These are phyloP conservation scores for Dicycla oo DNA, from an alignment of 2,888 invertebrate genomes.

Conservation along the genomic window DNA sequence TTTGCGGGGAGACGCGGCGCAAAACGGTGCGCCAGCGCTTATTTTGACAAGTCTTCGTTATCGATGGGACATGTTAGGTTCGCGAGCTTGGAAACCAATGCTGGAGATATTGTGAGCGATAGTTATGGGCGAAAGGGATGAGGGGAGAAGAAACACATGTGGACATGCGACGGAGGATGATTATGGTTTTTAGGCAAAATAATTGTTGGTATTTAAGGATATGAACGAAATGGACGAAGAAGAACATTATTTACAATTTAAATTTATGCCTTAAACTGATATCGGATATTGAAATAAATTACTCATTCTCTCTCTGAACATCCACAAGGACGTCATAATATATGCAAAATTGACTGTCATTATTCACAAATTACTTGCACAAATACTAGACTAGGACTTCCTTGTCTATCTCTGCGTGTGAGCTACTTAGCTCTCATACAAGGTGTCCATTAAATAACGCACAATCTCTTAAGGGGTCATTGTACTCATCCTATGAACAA, in stretches of 20 bases:
- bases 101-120: slow-evolving; percentile 18
- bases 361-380: not conserved
- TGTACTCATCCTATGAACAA: too few species aligned
- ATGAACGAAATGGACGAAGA: not conserved
- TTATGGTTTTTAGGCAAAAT: not conserved
- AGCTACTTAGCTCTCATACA: too few species aligned
- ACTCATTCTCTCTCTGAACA: not conserved
- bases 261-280: not conserved
- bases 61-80: slow-evolving; percentile 49
- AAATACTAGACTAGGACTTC: too few species aligned
- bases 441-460: too few species aligned
- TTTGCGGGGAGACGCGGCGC: slow-evolving; percentile 57
- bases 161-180: not conserved
- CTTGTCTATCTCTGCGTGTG: too few species aligned
- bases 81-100: not conserved
- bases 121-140: not conserved
- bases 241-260: not conserved
- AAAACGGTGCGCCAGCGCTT: slow-evolving; percentile 54
- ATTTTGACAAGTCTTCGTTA: slow-evolving; percentile 64
- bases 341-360: too few species aligned
- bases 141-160: not conserved
- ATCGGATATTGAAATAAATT: not conserved
- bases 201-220: not conserved
- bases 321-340: not conserved
- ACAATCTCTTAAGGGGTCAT: too few species aligned